Percentiles rank a stretch among this genome's conserved stretches.
phyloP scores from a whole-genome alignment of 23 tunicate species.

The Halocynthia roretzi region DNA sequence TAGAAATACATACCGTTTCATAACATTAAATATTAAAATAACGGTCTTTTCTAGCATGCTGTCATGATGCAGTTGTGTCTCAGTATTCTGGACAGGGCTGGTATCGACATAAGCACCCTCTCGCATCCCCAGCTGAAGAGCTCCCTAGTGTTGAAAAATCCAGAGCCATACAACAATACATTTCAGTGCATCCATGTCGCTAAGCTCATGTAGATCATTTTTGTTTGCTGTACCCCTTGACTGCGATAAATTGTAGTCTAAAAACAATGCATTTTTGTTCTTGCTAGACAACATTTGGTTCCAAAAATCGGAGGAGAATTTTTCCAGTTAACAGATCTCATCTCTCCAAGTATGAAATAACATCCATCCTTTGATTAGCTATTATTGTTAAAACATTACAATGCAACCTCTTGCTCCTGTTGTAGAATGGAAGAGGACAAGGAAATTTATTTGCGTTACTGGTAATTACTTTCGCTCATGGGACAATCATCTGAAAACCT shows the following conservation, averaged over 20 bases:
- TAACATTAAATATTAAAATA: background rate
- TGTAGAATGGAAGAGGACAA: background rate
- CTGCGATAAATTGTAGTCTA: no score
- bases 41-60: slow-evolving; percentile 10
- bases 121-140: background rate
- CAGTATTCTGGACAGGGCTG: slow-evolving; percentile 4
- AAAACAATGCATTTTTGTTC: background rate
- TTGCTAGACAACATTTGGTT: background rate
- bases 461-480: slow-evolving; percentile 13
- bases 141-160: slow-evolving; percentile 9
- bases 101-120: slow-evolving; percentile 13
- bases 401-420: no score
- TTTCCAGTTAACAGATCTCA: slow-evolving; percentile 5
- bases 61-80: slow-evolving; percentile 26
- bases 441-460: slow-evolving; percentile 7
- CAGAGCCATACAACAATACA: slow-evolving; percentile 11
- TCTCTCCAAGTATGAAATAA: slow-evolving; percentile 7
- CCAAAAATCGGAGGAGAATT: slow-evolving; percentile 6
- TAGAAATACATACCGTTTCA: background rate
- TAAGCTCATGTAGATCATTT: background rate
- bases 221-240: no score
- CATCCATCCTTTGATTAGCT: no score
- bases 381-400: no score
- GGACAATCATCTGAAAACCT: slow-evolving; percentile 9
- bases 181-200: background rate